phyloP scores from a whole-genome alignment of 2,888 invertebrate species.

The Opisthograptis luteolata region DNA sequence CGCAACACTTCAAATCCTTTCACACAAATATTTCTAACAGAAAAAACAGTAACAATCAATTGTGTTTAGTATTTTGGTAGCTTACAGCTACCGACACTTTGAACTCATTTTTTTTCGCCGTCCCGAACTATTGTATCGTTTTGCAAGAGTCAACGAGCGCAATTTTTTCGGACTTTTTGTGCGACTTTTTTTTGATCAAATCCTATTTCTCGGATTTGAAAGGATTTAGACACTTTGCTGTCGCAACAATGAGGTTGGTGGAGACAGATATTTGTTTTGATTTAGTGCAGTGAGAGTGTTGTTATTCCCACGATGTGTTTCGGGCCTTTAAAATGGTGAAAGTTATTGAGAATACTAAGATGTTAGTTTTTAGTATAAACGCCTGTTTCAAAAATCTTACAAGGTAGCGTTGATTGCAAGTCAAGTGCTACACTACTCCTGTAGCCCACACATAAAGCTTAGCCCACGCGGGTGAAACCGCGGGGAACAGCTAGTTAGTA shows the following conservation, averaged over 20 bases:
- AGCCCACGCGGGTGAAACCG: too few species aligned
- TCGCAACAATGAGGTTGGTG: constrained; percentile 79
- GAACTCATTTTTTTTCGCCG: constrained; percentile 23
- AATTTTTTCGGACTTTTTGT: constrained; percentile 48
- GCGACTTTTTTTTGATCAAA: constrained; percentile 62
- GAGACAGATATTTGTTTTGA: constrained; percentile 77
- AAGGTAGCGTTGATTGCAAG: too few species aligned
- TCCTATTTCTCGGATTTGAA: constrained; percentile 83
- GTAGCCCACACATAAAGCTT: too few species aligned
- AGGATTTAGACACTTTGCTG: constrained; percentile 83
- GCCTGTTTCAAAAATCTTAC: neutral
- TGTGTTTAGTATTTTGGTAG: constrained; percentile 76
- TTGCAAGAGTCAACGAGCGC: constrained; percentile 79
- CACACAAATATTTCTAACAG: constrained; percentile 44
- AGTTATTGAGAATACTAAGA: too few species aligned
- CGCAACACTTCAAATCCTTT: constrained; percentile 55
- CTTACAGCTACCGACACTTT: constrained; percentile 68
- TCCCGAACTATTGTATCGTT: constrained; percentile 65
- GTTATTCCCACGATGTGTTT: constrained; percentile 60
- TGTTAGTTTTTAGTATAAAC: too few species aligned
- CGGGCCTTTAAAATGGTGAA: neutral
- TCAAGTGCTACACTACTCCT: too few species aligned
- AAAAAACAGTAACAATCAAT: constrained; percentile 61
- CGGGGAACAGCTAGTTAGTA: too few species aligned
- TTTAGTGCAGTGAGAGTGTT: constrained; percentile 58